Evolutionary conservation across 2,888 invertebrate species (phyloP).

Genomic region (Ophonus ardosiacus): DNA sequence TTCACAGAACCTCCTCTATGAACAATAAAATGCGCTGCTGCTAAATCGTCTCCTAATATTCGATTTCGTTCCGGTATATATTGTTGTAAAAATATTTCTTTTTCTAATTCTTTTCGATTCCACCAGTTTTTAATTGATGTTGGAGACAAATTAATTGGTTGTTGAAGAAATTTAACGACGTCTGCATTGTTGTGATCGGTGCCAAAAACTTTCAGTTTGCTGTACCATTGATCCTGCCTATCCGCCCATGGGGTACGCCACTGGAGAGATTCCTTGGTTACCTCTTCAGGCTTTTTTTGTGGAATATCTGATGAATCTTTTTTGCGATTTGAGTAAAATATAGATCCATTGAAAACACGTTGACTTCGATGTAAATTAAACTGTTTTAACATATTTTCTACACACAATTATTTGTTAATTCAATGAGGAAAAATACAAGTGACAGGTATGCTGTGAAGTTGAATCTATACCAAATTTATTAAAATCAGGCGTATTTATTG

Average conservation of each 20-base stretch:
- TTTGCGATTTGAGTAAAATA: neutral
- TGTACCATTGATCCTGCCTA: conserved; percentile 79
- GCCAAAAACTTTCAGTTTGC: conserved; percentile 79
- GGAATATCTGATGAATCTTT: conserved; percentile 29
- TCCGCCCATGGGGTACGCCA: conserved; percentile 82
- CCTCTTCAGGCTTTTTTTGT: conserved; percentile 39
- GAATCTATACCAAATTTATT: neutral
- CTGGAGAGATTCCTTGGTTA: conserved; percentile 76
- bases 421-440: conserved; percentile 5
- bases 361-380: conserved; percentile 8
- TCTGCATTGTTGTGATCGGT: conserved; percentile 77
- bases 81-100: conserved; percentile 80
- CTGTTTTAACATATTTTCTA: conserved; percentile 41
- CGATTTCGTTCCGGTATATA: conserved; percentile 80
- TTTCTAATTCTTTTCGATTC: conserved; percentile 75
- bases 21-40: conserved; percentile 91
- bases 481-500: neutral
- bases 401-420: neutral
- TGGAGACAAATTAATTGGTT: conserved; percentile 76
- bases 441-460: conserved; percentile 34
- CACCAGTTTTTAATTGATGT: conserved; percentile 79
- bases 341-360: neutral
- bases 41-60: conserved; percentile 87
- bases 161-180: conserved; percentile 75
- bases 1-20: conserved; percentile 86